Percentiles rank a stretch among this genome's conserved stretches.
Conservation (phyloP, 1,140 invertebrate species). For the Elymnias hypermnestra region DNA sequence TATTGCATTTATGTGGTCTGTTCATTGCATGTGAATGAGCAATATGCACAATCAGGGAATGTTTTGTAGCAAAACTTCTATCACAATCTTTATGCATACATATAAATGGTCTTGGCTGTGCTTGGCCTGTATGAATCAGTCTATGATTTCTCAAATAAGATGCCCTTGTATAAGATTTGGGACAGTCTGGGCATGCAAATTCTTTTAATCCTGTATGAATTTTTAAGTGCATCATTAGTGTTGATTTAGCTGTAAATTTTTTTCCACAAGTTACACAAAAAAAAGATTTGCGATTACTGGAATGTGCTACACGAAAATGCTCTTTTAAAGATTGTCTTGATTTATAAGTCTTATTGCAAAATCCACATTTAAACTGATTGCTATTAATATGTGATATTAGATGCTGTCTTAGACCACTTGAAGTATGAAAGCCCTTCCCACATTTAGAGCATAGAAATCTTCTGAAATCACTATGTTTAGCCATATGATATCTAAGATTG, state of each 20-base stretch:
- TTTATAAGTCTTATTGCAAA: conserved; percentile 67
- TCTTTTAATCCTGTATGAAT: conserved; percentile 50
- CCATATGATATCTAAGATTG: conserved; percentile 54
- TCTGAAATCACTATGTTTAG: conserved; percentile 39
- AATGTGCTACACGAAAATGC: conserved; percentile 63
- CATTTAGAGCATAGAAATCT: conserved; percentile 59
- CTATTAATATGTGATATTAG: conserved; percentile 47
- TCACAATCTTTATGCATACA: conserved; percentile 50
- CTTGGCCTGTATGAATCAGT: conserved; percentile 44
- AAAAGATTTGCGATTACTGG: conserved; percentile 54
- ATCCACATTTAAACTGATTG: conserved; percentile 65
- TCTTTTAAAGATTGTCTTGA: conserved; percentile 60
- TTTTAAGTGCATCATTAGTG: conserved; percentile 56
- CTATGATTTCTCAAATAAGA: conserved; percentile 55
- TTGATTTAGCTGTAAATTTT: conserved; percentile 56
- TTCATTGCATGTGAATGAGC: conserved; percentile 53
- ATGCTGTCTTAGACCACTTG: conserved; percentile 53
- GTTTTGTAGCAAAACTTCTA: conserved; percentile 57
- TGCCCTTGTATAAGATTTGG: conserved; percentile 59
- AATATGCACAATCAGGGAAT: conserved; percentile 57
- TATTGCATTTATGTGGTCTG: conserved; percentile 57
- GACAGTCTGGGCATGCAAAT: conserved; percentile 51
- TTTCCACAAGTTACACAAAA: conserved; percentile 61
- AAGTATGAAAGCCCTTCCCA: conserved; percentile 57
- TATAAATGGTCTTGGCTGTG: conserved; percentile 49